Evolutionary conservation across 23 tunicate genomes (phyloP), one percentile per base, ranked within the genome.

Genomic region (Ascidia mentula): DNA sequence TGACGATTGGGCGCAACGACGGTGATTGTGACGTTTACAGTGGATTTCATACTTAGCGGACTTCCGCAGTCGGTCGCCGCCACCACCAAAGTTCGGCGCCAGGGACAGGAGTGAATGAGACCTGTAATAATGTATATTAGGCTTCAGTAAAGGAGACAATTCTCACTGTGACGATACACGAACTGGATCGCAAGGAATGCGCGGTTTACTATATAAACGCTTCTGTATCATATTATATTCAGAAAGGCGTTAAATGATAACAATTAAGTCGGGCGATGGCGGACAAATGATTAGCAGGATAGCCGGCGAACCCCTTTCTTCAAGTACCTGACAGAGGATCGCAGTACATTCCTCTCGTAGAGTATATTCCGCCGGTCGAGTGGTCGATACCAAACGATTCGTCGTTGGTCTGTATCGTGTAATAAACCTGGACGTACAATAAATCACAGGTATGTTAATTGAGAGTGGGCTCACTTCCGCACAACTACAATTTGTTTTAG

Each of bases 31-130:
- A 90, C 96, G 0, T 38, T 22, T 6, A 46, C 59, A 6, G 78
- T 22, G 31, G 80, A 40, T 0, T 82, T 76, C 60, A 84, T 46
- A n/a, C 78, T 31, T 8, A 17, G 39, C 0, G 89, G 89, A 13
- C 38, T n/a, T 15, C 96, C 96, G 35, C 79, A 31, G 40, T 90
- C 96, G 22, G 79, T 71, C 4, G 86, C 96, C 1, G 31, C 15
- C 0, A 90, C 83, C 32, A 72, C 18, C 37, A 85, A 69, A n/a
- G 6, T 70, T 70, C 8, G 6, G 17, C 74, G 37, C 38, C 37
- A 70, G 74, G 74, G 74, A 70, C 74, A 70, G 1, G 37, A 33
- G 32, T 70, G 31, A 22, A 18, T 22, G 17, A 4, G 38, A 2
- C 74, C 74, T 70, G 38, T 9, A 28, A 53, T 9, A 28, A 53